Conservation (phyloP, 2,888 invertebrate species). For the Lasioglossum malachurum region DNA sequence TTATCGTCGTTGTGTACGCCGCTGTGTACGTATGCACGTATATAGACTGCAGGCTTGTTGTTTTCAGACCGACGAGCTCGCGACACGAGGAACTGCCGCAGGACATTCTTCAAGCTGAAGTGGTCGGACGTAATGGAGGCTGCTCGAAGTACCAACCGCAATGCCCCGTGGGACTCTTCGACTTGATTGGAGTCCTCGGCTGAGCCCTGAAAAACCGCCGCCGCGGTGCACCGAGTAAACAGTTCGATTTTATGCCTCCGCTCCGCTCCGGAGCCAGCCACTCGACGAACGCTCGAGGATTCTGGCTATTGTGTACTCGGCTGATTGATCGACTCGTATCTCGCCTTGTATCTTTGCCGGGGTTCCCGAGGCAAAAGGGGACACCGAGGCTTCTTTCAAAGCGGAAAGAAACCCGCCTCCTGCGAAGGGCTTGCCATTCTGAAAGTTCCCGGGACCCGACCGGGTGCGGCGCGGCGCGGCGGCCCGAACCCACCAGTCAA, state of each 20-base stretch:
- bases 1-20: constrained; percentile 33
- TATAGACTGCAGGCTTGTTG: background rate
- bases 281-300: constrained; percentile 13
- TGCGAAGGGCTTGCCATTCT: background rate
- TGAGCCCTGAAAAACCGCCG: constrained; percentile 75
- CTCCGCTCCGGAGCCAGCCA: background rate
- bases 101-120: constrained; percentile 87
- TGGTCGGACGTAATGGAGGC: constrained; percentile 85
- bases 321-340: constrained; percentile 15
- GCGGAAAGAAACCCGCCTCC: background rate
- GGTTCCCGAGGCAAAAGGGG: background rate
- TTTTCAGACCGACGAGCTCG: constrained; percentile 87
- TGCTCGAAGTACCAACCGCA: constrained; percentile 86
- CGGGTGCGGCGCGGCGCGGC: background rate
- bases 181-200: constrained; percentile 86
- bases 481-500: constrained; percentile 14
- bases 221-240: constrained; percentile 48
- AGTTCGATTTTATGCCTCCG: constrained; percentile 43
- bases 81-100: constrained; percentile 86
- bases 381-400: background rate
- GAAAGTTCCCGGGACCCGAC: background rate
- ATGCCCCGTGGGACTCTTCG: constrained; percentile 87
- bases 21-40: background rate
- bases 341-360: background rate
- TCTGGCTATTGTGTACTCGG: constrained; percentile 5